phyloP scores from a whole-genome alignment of 2,113 vertebrate species.

The pig (Sus scrofa) region DNA sequence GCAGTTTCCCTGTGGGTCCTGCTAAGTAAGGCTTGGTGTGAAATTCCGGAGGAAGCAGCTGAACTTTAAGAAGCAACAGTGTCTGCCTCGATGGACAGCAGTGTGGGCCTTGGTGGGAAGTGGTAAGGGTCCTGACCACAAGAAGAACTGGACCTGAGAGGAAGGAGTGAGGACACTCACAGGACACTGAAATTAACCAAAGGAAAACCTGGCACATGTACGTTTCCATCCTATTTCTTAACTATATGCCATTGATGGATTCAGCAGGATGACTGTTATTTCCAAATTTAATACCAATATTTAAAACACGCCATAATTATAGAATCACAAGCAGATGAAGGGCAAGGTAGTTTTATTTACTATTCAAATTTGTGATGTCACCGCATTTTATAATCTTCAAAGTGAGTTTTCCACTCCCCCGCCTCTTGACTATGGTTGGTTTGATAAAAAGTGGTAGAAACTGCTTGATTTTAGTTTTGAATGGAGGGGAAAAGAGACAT shows the following conservation, averaged over 20 bases:
- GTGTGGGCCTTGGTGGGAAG: background rate
- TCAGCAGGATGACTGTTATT: conserved; percentile 30
- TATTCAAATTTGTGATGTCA: conserved; percentile 57
- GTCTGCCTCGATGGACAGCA: background rate
- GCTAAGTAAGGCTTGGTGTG: no score
- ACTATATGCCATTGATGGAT: background rate
- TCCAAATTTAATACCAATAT: conserved; percentile 65
- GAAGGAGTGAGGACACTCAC: background rate
- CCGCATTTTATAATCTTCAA: conserved; percentile 54
- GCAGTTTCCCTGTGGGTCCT: background rate
- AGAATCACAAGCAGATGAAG: background rate
- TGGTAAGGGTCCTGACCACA: background rate
- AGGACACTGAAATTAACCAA: no score
- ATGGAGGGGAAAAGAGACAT: background rate
- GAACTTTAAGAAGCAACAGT: background rate
- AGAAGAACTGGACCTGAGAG: background rate
- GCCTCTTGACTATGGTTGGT: background rate
- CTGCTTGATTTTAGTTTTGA: background rate
- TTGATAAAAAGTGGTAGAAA: background rate
- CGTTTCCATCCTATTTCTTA: background rate
- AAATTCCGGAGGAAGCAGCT: background rate
- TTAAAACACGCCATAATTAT: conserved; percentile 26
- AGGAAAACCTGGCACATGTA: background rate
- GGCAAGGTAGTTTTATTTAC: conserved; percentile 53
- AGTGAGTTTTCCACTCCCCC: background rate